phyloP scores from a whole-genome alignment of 2,113 vertebrate genomes.

The Rattus rattus region DNA sequence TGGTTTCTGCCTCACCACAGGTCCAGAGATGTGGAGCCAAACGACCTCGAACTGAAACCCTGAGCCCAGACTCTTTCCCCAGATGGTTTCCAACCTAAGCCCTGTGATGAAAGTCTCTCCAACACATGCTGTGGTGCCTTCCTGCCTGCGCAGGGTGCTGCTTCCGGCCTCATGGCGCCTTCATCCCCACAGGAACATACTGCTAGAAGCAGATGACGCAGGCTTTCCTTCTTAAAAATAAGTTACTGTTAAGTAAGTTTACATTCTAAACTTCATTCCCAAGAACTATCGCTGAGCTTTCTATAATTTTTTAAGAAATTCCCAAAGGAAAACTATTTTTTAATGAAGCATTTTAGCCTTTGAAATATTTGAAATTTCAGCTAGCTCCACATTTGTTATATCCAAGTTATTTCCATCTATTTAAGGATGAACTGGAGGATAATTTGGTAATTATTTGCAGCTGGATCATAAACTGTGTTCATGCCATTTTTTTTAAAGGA shows the following conservation, averaged over 20 bases:
- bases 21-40: not conserved
- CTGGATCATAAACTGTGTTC: constrained; percentile 66
- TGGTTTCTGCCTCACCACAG: not conserved
- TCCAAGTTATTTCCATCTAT: constrained; percentile 44
- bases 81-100: not conserved
- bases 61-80: not conserved
- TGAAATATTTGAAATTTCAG: constrained; percentile 42
- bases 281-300: constrained; percentile 30
- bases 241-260: constrained; percentile 37
- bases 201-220: not conserved
- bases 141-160: not conserved
- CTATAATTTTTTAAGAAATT: constrained; percentile 33
- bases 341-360: constrained; percentile 47
- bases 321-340: constrained; percentile 44
- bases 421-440: constrained; percentile 64
- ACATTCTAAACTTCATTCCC: constrained; percentile 23
- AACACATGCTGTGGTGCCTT: not conserved
- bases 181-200: not conserved
- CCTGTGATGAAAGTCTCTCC: not conserved
- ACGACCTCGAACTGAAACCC: not conserved
- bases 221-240: constrained; percentile 29
- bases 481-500: constrained; percentile 33
- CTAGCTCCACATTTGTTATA: constrained; percentile 65
- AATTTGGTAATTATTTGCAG: constrained; percentile 73
- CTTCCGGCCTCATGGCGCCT: not conserved